Evolutionary conservation across 2,888 invertebrate species (phyloP).

Genomic region (Clistopyga incitator): DNA sequence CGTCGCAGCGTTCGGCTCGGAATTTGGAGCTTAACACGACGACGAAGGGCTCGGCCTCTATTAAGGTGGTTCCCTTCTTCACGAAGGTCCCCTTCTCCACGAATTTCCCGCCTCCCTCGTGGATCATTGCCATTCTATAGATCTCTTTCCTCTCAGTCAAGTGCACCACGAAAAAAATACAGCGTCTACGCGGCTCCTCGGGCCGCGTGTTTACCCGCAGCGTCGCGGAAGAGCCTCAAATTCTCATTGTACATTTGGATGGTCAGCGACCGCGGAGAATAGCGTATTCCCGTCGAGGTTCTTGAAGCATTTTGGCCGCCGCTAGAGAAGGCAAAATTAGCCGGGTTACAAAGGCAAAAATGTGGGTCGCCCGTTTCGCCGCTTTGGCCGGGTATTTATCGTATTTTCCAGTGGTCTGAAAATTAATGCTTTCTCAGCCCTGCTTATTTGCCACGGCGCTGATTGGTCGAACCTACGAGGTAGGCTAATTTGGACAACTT

Average conservation of each 20-base stretch:
- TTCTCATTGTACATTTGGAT: not conserved
- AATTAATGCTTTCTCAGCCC: conserved; percentile 4
- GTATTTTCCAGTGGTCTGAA: conserved; percentile 39
- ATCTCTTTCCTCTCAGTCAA: not conserved
- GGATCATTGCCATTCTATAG: conserved; percentile 30
- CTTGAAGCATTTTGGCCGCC: conserved; percentile 14
- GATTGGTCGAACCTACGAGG: not conserved
- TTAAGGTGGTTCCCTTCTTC: conserved; percentile 88
- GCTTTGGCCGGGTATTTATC: conserved; percentile 36
- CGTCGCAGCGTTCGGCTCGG: conserved; percentile 90
- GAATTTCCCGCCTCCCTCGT: conserved; percentile 31
- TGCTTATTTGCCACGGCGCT: conserved; percentile 12
- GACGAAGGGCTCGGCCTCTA: conserved; percentile 91
- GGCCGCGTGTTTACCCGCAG: not conserved
- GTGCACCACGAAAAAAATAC: not conserved
- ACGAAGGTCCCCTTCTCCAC: conserved; percentile 54
- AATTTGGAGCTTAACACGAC: conserved; percentile 90
- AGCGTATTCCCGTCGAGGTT: not conserved
- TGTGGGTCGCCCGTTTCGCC: conserved; percentile 31
- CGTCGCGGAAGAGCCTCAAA: not conserved
- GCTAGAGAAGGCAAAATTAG: conserved; percentile 41
- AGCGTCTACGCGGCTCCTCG: not conserved
- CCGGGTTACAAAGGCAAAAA: conserved; percentile 26
- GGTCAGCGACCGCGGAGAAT: not conserved
- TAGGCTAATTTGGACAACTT: not conserved